Percentiles rank a stretch among this genome's conserved stretches.
Conservation (phyloP, 2,113 vertebrate species). For the Petaurus breviceps region DNA sequence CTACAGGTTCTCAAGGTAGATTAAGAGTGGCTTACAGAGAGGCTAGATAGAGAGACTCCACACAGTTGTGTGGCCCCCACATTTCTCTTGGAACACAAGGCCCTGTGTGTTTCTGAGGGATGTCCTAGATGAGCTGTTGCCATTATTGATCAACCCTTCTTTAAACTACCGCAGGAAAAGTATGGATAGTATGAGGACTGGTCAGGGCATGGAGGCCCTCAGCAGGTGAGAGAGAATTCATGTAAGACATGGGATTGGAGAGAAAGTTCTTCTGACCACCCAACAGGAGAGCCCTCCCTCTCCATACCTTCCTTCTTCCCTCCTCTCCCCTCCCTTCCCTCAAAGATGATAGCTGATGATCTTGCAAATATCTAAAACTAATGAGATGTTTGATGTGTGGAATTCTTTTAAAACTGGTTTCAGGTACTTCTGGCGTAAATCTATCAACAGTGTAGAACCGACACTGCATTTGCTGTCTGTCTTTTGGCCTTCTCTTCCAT, state of each 20-base stretch:
- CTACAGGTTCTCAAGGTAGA: neutral
- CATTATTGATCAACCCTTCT: neutral
- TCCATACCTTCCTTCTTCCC: neutral
- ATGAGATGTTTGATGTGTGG: constrained; percentile 13
- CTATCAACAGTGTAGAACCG: constrained; percentile 58
- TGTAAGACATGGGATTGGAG: neutral
- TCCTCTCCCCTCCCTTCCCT: neutral
- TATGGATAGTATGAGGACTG: neutral
- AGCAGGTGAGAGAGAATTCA: neutral
- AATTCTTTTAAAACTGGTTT: neutral
- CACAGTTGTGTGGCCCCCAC: neutral
- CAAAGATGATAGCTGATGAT: neutral
- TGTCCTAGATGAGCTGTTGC: neutral
- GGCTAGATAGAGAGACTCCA: neutral
- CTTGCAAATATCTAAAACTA: neutral
- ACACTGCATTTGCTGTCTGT: constrained; percentile 80
- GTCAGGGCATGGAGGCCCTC: neutral
- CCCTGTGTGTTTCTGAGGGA: neutral
- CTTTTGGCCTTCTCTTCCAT: constrained; percentile 88
- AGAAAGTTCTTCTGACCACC: neutral
- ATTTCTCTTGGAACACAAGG: neutral
- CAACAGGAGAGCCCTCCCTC: neutral
- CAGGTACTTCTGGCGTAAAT: constrained; percentile 89
- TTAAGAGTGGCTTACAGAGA: neutral
- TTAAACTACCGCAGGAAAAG: neutral